These are phyloP conservation scores for Microtus oregoni DNA, from an alignment of 2,113 vertebrate genomes.

Conservation along the genomic window DNA sequence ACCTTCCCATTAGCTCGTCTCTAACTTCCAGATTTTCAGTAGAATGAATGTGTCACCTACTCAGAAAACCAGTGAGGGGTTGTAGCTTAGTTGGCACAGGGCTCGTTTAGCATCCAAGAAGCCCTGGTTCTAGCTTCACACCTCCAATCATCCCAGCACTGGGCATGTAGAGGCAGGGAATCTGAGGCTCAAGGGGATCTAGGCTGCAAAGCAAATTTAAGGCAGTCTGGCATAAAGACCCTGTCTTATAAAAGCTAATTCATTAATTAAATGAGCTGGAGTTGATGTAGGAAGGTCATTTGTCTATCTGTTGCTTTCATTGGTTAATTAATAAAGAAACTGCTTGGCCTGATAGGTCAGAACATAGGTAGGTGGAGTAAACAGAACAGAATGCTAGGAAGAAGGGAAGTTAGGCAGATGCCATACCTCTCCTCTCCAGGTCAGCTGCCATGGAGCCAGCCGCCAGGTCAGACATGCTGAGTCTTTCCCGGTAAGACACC, in stretches of 20 bases:
- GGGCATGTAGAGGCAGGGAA: not conserved
- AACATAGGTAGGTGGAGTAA: no score
- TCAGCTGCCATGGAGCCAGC: no score
- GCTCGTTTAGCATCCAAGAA: not conserved
- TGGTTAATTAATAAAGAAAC: no score
- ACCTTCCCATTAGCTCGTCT: not conserved
- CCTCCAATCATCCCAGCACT: not conserved
- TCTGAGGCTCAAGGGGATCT: not conserved
- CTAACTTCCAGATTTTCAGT: conserved; percentile 37
- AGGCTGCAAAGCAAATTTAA: not conserved
- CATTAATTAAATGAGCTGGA: not conserved
- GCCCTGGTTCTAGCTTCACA: not conserved
- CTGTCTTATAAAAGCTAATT: not conserved
- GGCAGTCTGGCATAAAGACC: not conserved
- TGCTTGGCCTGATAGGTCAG: no score
- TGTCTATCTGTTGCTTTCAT: no score
- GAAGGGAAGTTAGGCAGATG: no score
- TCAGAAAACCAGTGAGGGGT: not conserved
- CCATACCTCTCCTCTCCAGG: no score
- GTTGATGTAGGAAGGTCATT: not conserved
- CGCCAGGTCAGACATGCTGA: no score
- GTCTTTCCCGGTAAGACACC: no score
- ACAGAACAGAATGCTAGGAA: no score
- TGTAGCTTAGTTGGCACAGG: not conserved
- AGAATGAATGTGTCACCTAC: not conserved